Percentiles rank a stretch among this genome's conserved stretches.
These are phyloP conservation scores for Drosophila insularis DNA, from an alignment of 1,140 invertebrate species.

Conservation along the genomic window DNA sequence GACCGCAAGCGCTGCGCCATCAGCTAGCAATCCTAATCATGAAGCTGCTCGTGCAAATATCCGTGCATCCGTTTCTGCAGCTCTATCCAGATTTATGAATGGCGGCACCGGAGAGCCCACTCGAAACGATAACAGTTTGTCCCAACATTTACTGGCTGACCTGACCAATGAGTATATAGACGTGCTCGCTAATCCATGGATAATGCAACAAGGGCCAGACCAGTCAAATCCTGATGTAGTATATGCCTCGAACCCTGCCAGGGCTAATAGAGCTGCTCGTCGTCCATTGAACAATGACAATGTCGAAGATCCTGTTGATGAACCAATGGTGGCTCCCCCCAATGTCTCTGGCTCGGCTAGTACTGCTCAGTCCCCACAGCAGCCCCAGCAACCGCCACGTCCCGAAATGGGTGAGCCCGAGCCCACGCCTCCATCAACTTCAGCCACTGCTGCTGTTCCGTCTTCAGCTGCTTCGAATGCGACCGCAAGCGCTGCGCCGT, in stretches of 20 bases:
- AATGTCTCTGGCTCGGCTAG: background rate
- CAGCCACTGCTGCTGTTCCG: constrained; percentile 52
- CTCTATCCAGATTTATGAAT: background rate
- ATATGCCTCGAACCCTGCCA: constrained; percentile 9
- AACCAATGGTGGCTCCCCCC: constrained; percentile 59
- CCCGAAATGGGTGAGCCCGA: constrained; percentile 46
- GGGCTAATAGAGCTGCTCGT: constrained; percentile 33
- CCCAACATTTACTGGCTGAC: background rate
- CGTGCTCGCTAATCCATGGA: background rate
- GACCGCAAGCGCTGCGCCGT: constrained; percentile 23
- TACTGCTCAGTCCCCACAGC: constrained; percentile 11
- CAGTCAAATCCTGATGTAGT: background rate
- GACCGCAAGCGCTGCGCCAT: constrained; percentile 23
- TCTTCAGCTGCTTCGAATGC: constrained; percentile 1
- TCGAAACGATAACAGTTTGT: background rate
- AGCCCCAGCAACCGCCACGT: constrained; percentile 9
- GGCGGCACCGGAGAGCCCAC: background rate
- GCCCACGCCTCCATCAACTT: constrained; percentile 6
- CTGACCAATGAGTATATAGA: background rate
- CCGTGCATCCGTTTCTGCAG: background rate
- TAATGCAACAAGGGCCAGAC: background rate
- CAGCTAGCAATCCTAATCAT: background rate
- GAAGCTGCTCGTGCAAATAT: background rate
- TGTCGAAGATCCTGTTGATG: constrained; percentile 71
- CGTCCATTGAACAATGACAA: background rate